Base-by-base conservation (phyloP, 2,113 vertebrate species). In the Datnioides undecimradiatus region DNA sequence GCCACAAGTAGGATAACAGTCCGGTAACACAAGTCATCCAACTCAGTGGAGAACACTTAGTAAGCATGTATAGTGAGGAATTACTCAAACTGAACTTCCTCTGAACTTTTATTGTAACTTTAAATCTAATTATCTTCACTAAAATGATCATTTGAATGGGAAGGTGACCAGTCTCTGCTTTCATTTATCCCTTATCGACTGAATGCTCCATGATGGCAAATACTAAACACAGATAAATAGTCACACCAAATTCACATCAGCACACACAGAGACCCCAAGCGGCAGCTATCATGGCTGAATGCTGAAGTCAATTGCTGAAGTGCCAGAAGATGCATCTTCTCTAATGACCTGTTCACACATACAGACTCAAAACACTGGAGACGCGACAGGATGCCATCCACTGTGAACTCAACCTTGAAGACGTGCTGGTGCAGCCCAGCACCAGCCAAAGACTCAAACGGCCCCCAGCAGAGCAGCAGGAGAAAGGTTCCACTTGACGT, bases 351-450 rank as follows among this genome's bases (percentile, higher is more conserved):
- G 29, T 51, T 40, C 51, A 66, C 49, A 52, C 40, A 14, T 5
- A 36, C 45, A 27, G 25, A 51, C 60, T 41, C 31, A 41, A 27
- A 27, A 62, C 55, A 29, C 25, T 4, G 34, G 23, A 58, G 40
- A 73, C 1, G 16, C 29, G 19, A 46, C 33, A 73, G 55, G 43
- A 52, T 14, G 43, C 41, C 5, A 38, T 48, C 70, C 52, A 55
- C 40, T 66, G 58, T 70, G 41, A 70, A 48, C 54, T 70, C 29
- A 40, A 25, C 49, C 76, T 46, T 52, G 38, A 54, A 45, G 59
- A 59, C n/a, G 23, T 8, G 38, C 45, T 46, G 66, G 19, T n/a
- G 25, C 19, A 10, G 10, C 17, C 8, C 59, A 34, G 17, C 41
- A 27, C 10, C 0, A 27, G 31, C 66, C 16, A 3, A 13, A 59